Conservation (phyloP, 2,797 vertebrate genomes). For the Euthynnus affinis region DNA sequence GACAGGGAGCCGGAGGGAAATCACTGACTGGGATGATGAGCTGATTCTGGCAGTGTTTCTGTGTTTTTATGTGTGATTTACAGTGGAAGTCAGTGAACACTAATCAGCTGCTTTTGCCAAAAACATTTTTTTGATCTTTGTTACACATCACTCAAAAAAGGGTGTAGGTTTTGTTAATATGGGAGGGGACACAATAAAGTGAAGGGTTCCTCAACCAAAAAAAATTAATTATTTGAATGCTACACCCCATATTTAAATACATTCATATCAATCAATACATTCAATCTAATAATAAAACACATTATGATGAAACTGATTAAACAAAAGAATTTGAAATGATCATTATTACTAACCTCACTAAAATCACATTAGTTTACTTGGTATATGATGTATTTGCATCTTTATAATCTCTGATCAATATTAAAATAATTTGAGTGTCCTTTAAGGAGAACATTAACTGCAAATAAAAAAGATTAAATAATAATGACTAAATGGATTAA, state of each 20-base stretch:
- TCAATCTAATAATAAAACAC: background rate
- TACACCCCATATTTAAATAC: no score
- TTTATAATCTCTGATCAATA: background rate
- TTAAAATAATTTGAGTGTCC: no score
- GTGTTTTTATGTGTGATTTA: background rate
- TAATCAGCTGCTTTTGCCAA: background rate
- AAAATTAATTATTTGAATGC: background rate
- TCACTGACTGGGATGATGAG: background rate
- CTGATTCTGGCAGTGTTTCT: background rate
- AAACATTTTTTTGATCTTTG: background rate
- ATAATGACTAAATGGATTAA: no score
- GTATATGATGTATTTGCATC: background rate
- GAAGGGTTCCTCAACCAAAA: background rate
- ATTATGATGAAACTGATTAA: no score
- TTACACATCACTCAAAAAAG: background rate
- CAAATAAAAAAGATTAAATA: background rate
- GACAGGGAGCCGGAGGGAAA: slow-evolving; percentile 11
- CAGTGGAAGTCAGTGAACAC: background rate
- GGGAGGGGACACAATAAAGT: background rate
- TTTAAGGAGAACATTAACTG: background rate
- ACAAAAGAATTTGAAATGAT: no score
- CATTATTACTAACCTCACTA: no score
- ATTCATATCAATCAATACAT: background rate
- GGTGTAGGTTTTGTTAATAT: background rate
- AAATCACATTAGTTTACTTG: background rate